phyloP scores from a whole-genome alignment of 2,888 invertebrate genomes.

The Sabatieria punctata region DNA sequence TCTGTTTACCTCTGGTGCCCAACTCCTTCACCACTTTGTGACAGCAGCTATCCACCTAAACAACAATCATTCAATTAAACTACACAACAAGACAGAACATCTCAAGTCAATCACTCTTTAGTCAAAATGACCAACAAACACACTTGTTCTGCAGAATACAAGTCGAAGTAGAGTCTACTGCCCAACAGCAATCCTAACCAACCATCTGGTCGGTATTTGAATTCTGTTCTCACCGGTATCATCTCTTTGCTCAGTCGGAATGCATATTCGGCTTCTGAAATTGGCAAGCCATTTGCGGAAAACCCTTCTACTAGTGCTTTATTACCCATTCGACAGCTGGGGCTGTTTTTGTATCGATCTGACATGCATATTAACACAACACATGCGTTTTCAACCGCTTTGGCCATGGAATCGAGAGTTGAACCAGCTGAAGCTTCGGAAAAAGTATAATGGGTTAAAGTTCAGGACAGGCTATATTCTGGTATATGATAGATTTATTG shows the following conservation, averaged over 20 bases:
- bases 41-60: no score
- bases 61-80: no score
- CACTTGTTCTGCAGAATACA: not conserved
- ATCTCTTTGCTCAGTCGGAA: slow-evolving; percentile 30
- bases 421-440: no score
- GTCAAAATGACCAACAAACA: no score
- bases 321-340: slow-evolving; percentile 29
- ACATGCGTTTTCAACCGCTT: slow-evolving; percentile 27
- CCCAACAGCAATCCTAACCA: slow-evolving; percentile 32
- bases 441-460: no score
- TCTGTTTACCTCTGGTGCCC: not conserved
- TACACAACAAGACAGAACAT: no score
- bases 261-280: slow-evolving; percentile 34
- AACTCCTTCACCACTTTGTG: no score
- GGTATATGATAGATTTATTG: no score
- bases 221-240: slow-evolving; percentile 28
- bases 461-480: no score
- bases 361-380: slow-evolving; percentile 29
- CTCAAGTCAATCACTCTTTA: no score
- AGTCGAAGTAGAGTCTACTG: slow-evolving; percentile 30
- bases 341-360: slow-evolving; percentile 31
- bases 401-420: slow-evolving; percentile 26
- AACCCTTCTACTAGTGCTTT: no score
- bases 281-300: no score
- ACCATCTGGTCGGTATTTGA: slow-evolving; percentile 31